Evolutionary conservation across 2,888 invertebrate genomes (phyloP), one percentile per base, ranked within the genome.

Genomic region (Philhelius pedissequus): DNA sequence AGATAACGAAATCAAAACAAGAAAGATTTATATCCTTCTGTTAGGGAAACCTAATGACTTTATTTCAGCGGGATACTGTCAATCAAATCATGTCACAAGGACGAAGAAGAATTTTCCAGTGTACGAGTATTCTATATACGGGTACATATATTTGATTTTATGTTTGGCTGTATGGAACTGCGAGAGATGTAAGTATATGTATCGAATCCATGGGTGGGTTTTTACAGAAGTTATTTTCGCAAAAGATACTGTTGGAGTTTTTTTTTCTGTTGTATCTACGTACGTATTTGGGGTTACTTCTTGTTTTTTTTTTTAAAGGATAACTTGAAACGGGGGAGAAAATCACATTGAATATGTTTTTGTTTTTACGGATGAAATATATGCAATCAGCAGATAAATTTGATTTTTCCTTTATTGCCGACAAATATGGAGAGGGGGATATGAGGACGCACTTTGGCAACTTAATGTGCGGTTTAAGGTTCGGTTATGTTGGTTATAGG

Each of bases 41-140:
- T 76, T 45, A 52, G 22, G 58, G 62, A 40, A 82, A 77, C 66
- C 66, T 68, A 76, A 82, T 76, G 81, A 66, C 52, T 73, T 82
- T 76, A 76, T 77, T 73, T 77, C 68, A 73, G 82, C 68, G 68
- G 73, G 77, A 82, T 64, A 48, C 64, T 25, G 68, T 48, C 76
- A 62, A 15, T 40, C 38, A 54, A 52, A 52, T 43, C 62, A 45
- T 54, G 25, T 62, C 25, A 66, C 64, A 30, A 32, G 56, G 32
- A 38, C 50, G 25, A 70, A 56, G n/a, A n/a, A n/a, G n/a, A n/a
- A n/a, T n/a, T n/a, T n/a, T n/a, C n/a, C n/a, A n/a, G n/a, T n/a
- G n/a, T n/a, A 15, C 27, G 4, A 18, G 27, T 43, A 62, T 43
- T 27, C 27, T 25, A 11, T 50, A 22, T 22, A 25, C 9, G 9